phyloP scores from a whole-genome alignment of 2,797 vertebrate genomes.

The Botia almorhae region DNA sequence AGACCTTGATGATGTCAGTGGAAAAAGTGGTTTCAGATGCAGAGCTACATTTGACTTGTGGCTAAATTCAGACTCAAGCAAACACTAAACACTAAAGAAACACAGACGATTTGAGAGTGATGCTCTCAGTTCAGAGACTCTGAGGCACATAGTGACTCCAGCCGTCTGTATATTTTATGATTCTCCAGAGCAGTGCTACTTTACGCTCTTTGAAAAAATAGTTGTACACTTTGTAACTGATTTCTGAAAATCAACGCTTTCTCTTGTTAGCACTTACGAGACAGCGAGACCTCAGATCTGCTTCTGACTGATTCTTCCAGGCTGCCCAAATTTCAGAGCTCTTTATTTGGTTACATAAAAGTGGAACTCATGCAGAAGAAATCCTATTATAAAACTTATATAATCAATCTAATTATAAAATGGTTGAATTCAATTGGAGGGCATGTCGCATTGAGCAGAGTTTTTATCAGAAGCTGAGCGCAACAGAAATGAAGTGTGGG shows the following conservation, averaged over 20 bases:
- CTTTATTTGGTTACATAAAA: conserved; percentile 48
- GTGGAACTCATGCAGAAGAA: conserved; percentile 49
- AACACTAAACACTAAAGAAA: background rate
- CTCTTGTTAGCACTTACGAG: conserved; percentile 17
- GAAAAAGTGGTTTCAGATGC: no score
- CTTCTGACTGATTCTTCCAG: conserved; percentile 37
- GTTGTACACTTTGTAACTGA: conserved; percentile 47
- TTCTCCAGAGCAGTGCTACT: background rate
- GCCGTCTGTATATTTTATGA: background rate
- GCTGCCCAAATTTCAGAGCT: conserved; percentile 35
- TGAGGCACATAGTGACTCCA: background rate
- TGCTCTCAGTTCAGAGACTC: background rate
- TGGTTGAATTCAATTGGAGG: conserved; percentile 59
- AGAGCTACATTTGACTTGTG: no score
- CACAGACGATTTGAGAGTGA: background rate
- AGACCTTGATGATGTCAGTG: no score
- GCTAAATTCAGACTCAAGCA: no score
- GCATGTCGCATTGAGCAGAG: conserved; percentile 60
- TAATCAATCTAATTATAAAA: conserved; percentile 61
- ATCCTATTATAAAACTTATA: conserved; percentile 54
- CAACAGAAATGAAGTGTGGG: conserved; percentile 60
- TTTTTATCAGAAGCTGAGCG: conserved; percentile 64
- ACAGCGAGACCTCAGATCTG: conserved; percentile 41
- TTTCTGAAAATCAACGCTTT: conserved; percentile 44
- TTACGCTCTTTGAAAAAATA: no score